Evolutionary conservation across 2,797 vertebrate genomes (phyloP), one percentile per base, ranked within the genome.

Genomic region (Emys orbicularis): DNA sequence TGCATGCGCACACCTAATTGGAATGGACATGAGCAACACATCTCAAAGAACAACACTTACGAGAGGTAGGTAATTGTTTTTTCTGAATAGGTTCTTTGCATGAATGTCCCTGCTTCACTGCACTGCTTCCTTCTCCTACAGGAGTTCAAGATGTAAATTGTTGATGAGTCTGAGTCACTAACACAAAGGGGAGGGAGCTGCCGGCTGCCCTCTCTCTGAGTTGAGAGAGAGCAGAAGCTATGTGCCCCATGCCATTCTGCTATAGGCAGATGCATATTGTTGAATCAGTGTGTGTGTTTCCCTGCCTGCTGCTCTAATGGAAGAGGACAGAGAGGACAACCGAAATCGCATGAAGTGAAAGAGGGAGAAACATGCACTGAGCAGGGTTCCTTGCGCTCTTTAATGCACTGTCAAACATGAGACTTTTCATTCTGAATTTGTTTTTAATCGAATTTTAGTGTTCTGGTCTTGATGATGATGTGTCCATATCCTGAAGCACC

Each of bases 371-470:
- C 81, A 87, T 15, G 47, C 84, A 12, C 61, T 80, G 65, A 80
- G 77, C 53, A 49, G 59, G n/a, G 25, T 44, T 76, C 68, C 84
- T 88, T 53, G 37, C 27, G 50, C 47, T 72, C 59, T 83, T 83
- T 5, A 15, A 0, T 1, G 76, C 19, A 0, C 41, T 86, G 81
- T 84, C 84, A 94, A 53, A 80, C 50, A 6, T 57, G 34, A 23
- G 57, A 52, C 15, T 83, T 83, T 85, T 79, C 54, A 25, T 41
- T 87, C 57, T 59, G 81, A 4, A 31, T 83, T 57, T 72, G 50
- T 34, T 81, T 92, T 61, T 72, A 52, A 15, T 85, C 90, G 83
- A 56, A 34, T 77, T 91, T 84, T 72, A 49, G 19, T 90, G n/a
- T 92, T 83, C 59, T 61, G 21, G 4, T 90, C 41, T 37, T 88